These are phyloP conservation scores for Gastrophryne carolinensis DNA, from an alignment of 2,797 vertebrate species.

Conservation along the genomic window DNA sequence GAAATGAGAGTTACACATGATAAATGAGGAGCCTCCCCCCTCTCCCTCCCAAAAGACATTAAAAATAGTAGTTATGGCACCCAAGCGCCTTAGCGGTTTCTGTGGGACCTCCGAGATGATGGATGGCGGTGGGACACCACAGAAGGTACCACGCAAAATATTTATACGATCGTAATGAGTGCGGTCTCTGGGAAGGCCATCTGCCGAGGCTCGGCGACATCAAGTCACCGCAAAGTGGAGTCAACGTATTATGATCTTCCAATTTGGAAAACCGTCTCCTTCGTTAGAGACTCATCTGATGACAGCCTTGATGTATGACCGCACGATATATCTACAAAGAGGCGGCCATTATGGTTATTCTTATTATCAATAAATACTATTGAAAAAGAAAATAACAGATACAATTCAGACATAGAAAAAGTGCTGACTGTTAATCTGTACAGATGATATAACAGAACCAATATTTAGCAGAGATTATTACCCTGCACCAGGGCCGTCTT, in stretches of 20 bases:
- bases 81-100: constrained; percentile 4
- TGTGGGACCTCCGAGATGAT: constrained; percentile 31
- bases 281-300: too few species aligned
- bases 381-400: too few species aligned
- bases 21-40: constrained; percentile 28
- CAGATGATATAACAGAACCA: too few species aligned
- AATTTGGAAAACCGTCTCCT: too few species aligned
- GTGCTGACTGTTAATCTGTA: too few species aligned
- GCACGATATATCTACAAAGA: too few species aligned
- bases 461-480: too few species aligned
- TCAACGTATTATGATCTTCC: not conserved
- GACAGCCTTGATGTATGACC: too few species aligned
- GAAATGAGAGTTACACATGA: constrained; percentile 25
- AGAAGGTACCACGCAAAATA: constrained; percentile 1
- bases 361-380: too few species aligned
- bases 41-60: constrained; percentile 37
- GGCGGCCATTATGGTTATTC: too few species aligned
- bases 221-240: not conserved
- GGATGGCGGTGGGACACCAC: constrained; percentile 30
- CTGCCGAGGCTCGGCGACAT: constrained; percentile 1
- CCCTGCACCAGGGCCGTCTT: too few species aligned
- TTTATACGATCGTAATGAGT: constrained; percentile 37
- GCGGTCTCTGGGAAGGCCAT: constrained; percentile 25
- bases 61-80: constrained; percentile 42
- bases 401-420: too few species aligned